Evolutionary conservation across 2,113 vertebrate genomes (phyloP), one percentile per base, ranked within the genome.

Genomic region (Neodon shergylaensis): DNA sequence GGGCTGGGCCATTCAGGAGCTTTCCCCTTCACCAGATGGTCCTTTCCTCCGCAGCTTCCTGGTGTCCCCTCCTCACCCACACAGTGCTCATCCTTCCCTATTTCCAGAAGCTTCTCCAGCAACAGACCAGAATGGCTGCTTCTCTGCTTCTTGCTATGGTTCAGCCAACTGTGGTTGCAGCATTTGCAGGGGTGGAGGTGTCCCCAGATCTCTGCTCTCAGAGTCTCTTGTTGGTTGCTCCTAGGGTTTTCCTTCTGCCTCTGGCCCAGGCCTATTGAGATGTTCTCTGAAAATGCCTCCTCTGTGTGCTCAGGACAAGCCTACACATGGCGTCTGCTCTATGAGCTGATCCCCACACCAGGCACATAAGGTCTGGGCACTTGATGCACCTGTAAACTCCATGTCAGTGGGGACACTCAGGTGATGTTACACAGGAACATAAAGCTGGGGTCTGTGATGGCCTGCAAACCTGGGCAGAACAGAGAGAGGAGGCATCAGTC

Each of bases 81-180:
- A 33, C 12, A 21, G 24, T 19, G 39, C 39, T 82, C 54, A 70
- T 88, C 52, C 68, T 66, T 95, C 70, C 79, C 36, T 49, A n/a
- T 36, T 66, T 96, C 94, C 28, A 90, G 94, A 87, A 90, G 90
- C 54, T 92, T 28, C 83, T 93, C 92, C 22, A 2, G 72, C 74
- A 54, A 6, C 19, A 54, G 49, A 31, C 28, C 61, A 44, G 14
- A 86, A 31, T 3, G 5, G 13, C 82, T 1, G 6, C 88, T 44
- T 2, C 24, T 54, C 22, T 0, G 26, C 73, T 86, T 89, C 44
- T 77, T 42, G 73, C 73, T 26, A 0, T 21, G 22, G 11, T 44
- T 49, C 76, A 73, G 28, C 78, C 83, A 81, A 14, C 39, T 61
- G 78, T 16, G 72, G 58, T 33, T 58, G 84, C 33, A 22, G 33